Conservation (phyloP, 1,140 invertebrate species). For the Bicyclus anynana region DNA sequence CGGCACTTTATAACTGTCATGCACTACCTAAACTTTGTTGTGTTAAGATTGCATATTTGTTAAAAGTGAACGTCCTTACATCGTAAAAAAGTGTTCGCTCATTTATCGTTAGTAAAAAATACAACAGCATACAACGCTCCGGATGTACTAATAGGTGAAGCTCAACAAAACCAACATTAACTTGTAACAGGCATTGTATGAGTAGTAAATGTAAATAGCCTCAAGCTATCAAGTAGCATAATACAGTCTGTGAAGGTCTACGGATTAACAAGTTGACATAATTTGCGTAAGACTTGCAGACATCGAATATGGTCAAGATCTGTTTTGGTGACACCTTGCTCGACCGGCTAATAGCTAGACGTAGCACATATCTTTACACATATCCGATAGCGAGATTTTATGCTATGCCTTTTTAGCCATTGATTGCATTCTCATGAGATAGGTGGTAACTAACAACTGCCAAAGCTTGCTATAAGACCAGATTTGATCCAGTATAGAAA, state of each 20-base stretch:
- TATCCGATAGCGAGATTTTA: not conserved
- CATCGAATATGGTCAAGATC: conserved; percentile 26
- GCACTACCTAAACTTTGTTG: no score
- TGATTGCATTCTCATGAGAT: no score
- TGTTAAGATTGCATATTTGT: not conserved
- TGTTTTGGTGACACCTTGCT: conserved; percentile 10
- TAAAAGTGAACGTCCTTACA: not conserved
- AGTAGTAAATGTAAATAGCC: conserved; percentile 19
- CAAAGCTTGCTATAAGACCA: no score
- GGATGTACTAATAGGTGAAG: conserved; percentile 21
- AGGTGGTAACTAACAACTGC: no score
- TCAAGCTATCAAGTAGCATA: conserved; percentile 11
- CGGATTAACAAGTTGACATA: conserved; percentile 28
- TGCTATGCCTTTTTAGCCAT: no score
- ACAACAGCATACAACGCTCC: not conserved
- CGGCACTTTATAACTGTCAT: no score
- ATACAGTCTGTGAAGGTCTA: conserved; percentile 26
- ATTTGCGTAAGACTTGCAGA: conserved; percentile 27
- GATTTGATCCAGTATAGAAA: no score
- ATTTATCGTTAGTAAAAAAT: not conserved
- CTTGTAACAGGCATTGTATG: conserved; percentile 17
- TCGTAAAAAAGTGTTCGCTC: not conserved
- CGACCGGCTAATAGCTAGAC: conserved; percentile 5
- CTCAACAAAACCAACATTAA: conserved; percentile 8
- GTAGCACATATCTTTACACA: not conserved